phyloP scores from a whole-genome alignment of 1,140 invertebrate species.

The Gryllus bimaculatus region DNA sequence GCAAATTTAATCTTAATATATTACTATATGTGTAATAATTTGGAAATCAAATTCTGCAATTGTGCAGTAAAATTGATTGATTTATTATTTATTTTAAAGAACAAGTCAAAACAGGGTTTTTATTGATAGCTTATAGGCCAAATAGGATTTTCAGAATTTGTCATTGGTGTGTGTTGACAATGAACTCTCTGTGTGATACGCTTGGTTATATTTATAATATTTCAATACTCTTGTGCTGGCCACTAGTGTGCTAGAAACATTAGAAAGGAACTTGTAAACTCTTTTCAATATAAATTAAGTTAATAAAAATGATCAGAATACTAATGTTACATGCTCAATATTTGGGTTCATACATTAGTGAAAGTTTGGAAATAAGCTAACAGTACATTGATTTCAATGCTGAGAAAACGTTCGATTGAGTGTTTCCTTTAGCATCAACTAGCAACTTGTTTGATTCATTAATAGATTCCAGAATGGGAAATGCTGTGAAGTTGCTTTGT shows the following conservation, averaged over 20 bases:
- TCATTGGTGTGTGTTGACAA: slow-evolving; percentile 4
- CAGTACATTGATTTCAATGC: too few relatives aligned
- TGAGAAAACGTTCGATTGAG: not conserved
- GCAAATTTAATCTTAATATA: not conserved
- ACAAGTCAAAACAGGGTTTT: slow-evolving; percentile 4
- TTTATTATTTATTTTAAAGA: not conserved
- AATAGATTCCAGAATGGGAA: not conserved
- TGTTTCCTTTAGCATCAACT: not conserved
- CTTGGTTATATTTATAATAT: slow-evolving; percentile 6
- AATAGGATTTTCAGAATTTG: not conserved
- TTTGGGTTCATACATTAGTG: not conserved
- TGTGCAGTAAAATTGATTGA: not conserved
- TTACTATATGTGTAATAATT: not conserved
- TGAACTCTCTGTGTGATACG: not conserved
- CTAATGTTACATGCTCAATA: not conserved
- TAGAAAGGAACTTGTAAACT: not conserved
- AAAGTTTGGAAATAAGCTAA: not conserved
- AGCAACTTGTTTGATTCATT: not conserved
- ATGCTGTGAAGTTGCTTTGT: slow-evolving; percentile 1
- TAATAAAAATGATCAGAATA: not conserved
- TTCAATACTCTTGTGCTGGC: slow-evolving; percentile 3
- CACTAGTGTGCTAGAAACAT: not conserved
- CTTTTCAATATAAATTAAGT: not conserved
- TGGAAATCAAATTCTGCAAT: not conserved
- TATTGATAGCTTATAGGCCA: slow-evolving; percentile 1